Evolutionary conservation across 2,888 invertebrate species (phyloP), one percentile per base, ranked within the genome.

Genomic region (Callyntrura sp.): DNA sequence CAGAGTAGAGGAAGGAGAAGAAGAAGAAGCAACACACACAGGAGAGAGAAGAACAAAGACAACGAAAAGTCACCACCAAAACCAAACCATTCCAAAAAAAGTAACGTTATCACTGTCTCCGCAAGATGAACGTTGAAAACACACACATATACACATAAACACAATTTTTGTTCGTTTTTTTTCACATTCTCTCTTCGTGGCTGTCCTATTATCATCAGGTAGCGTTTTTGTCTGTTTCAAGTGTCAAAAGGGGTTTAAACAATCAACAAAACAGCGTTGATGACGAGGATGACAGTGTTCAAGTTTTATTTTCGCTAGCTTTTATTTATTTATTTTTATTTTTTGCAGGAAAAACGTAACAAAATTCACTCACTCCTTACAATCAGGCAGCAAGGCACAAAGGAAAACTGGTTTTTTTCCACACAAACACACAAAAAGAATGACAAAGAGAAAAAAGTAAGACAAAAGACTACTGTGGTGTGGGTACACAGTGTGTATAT

Each of bases 171-270:
- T 17, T 60, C 17, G 12, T 51, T 51, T 14, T 51, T n/a, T 2
- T 51, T 14, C 51, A n/a, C 35, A 35, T 35, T 35, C 35, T 35
- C 6, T 35, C 35, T 35, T 35, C 35, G 35, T 35, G 35, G 35
- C 35, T 35, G 35, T 35, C 35, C 35, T 35, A 35, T 35, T 35
- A 12, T 51, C 51, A 51, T 12, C n/a, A 51, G 51, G n/a, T 14
- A 51, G n/a, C 12, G 14, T 51, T 51, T n/a, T 35, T 35, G 51
- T 35, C 35, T 35, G 35, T 35, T 35, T 28, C 5, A 70, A 17
- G 45, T 70, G 70, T 70, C 70, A 45, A 70, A 70, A 70, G 45
- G 45, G 45, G 35, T 70, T 70, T 70, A 70, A 70, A 70, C 70
- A 70, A 70, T 70, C 70, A 70, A 45, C 35, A 17, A 43, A 28